Conservation (phyloP, 1,140 invertebrate genomes). For the Lordiphosa collinella region DNA sequence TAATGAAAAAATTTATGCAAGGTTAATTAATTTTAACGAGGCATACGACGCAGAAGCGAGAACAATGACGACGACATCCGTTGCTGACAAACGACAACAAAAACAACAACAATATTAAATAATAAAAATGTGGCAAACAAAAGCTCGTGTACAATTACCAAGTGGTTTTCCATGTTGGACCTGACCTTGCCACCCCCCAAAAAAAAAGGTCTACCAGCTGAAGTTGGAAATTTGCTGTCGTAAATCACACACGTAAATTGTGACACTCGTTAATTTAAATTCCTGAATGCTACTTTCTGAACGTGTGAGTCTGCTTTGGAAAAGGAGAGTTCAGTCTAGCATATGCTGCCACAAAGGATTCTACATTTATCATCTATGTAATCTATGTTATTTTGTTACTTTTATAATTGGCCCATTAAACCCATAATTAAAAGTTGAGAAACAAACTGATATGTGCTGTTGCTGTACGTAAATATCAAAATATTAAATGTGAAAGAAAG, state of each 20-base stretch:
- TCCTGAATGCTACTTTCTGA: constrained; percentile 25
- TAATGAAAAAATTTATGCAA: constrained; percentile 51
- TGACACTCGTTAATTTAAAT: constrained; percentile 52
- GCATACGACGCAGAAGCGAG: constrained; percentile 11
- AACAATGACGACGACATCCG: constrained; percentile 20
- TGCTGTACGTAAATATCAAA: too few relatives aligned
- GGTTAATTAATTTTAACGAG: constrained; percentile 59
- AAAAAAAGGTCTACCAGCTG: constrained; percentile 27
- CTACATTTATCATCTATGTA: constrained; percentile 32
- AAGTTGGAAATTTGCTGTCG: constrained; percentile 51
- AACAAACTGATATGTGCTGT: too few relatives aligned
- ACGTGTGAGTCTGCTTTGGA: neutral
- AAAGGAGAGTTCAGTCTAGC: constrained; percentile 4
- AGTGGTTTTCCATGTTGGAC: constrained; percentile 47
- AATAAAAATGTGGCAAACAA: constrained; percentile 49
- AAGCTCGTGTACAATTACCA: constrained; percentile 47
- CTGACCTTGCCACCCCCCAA: constrained; percentile 34
- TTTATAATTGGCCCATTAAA: constrained; percentile 10
- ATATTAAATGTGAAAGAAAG: too few relatives aligned
- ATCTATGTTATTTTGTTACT: neutral
- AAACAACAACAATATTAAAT: constrained; percentile 47
- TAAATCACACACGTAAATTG: constrained; percentile 56
- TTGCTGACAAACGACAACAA: constrained; percentile 48
- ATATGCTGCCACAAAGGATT: constrained; percentile 13
- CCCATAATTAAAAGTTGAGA: neutral